Percentiles rank a stretch among this genome's conserved stretches.
phyloP scores from a whole-genome alignment of 1,140 invertebrate genomes.

The Aricia agestis region DNA sequence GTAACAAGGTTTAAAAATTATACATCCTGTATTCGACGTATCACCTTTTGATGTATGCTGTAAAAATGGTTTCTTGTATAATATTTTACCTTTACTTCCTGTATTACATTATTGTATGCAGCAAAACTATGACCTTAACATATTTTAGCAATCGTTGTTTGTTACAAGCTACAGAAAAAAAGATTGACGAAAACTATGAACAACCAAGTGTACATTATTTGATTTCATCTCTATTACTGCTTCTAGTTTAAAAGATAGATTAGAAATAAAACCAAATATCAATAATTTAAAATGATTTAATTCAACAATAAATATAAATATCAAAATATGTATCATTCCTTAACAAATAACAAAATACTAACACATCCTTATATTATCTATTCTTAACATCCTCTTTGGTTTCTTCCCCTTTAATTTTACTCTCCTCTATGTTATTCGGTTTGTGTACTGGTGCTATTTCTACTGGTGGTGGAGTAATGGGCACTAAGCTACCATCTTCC shows the following conservation, averaged over 20 bases:
- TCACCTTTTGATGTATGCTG: too few relatives aligned
- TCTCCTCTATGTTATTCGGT: conserved; percentile 37
- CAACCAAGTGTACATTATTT: too few relatives aligned
- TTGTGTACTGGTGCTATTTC: conserved; percentile 68
- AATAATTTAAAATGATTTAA: not conserved
- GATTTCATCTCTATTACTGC: too few relatives aligned
- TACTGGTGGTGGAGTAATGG: conserved; percentile 60
- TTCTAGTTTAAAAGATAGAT: not conserved
- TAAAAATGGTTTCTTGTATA: too few relatives aligned
- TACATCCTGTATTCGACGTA: too few relatives aligned
- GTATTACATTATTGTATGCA: too few relatives aligned
- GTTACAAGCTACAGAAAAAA: too few relatives aligned
- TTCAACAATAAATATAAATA: conserved; percentile 10
- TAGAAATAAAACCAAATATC: not conserved
- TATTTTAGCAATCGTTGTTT: too few relatives aligned
- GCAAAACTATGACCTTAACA: too few relatives aligned
- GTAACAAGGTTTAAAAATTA: too few relatives aligned
- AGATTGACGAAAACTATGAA: too few relatives aligned
- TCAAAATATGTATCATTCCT: conserved; percentile 17
- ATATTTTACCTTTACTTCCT: too few relatives aligned
- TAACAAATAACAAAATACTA: not conserved
- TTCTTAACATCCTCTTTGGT: conserved; percentile 48
- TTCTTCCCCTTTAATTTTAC: conserved; percentile 40
- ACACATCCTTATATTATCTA: conserved; percentile 37
- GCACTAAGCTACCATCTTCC: conserved; percentile 77